These are phyloP conservation scores for Numenius phaeopus DNA, from an alignment of 2,797 vertebrate species.

Conservation along the genomic window DNA sequence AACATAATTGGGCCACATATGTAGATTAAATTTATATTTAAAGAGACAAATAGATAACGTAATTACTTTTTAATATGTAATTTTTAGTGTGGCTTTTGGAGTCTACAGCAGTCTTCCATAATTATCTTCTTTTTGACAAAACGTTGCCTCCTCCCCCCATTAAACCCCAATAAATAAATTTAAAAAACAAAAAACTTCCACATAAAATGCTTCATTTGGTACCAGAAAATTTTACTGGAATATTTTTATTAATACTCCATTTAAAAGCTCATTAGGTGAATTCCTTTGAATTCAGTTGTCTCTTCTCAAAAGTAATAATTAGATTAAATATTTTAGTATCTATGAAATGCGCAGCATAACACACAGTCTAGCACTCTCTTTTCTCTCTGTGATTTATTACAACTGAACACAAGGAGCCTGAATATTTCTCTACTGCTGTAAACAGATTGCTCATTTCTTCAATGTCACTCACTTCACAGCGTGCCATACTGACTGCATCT, in stretches of 20 bases:
- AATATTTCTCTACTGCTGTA: slow-evolving; percentile 14
- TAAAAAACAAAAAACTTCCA: not conserved
- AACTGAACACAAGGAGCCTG: not conserved
- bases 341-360: not conserved
- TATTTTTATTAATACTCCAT: slow-evolving; percentile 24
- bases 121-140: not conserved
- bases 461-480: slow-evolving; percentile 50
- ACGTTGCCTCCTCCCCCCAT: rapidly evolving
- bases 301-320: not conserved
- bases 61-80: not conserved
- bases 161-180: not conserved
- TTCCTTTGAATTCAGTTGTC: slow-evolving; percentile 15
- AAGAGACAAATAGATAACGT: not conserved
- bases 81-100: not conserved
- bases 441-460: slow-evolving; percentile 61
- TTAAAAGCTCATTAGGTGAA: slow-evolving; percentile 14
- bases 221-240: not conserved
- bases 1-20: not conserved
- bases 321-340: not conserved
- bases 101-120: not conserved
- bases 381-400: slow-evolving; percentile 8
- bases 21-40: not conserved
- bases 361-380: not conserved
- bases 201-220: not conserved
- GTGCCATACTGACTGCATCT: not conserved